Evolutionary conservation across 2,113 vertebrate genomes (phyloP).

Genomic region (Anoura caudifer): DNA sequence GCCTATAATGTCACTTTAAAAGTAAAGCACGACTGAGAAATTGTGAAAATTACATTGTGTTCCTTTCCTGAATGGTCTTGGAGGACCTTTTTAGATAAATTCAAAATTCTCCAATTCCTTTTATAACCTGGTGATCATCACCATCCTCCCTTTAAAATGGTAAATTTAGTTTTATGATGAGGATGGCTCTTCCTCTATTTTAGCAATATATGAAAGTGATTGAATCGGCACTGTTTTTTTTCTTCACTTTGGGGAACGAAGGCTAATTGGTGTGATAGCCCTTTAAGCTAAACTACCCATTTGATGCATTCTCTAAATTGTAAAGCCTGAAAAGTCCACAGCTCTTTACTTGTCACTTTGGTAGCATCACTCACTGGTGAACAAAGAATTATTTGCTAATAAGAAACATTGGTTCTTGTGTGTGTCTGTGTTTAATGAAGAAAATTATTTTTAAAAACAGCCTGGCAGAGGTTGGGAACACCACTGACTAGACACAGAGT

Average conservation of each 20-base stretch:
- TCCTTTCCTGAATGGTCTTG: conserved; percentile 4
- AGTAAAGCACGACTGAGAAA: not conserved
- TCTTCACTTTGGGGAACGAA: conserved; percentile 58
- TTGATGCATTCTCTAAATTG: conserved; percentile 66
- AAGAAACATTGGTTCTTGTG: conserved; percentile 65
- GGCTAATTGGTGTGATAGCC: conserved; percentile 47
- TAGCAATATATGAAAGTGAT: conserved; percentile 52
- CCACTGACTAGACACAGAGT: conserved; percentile 55
- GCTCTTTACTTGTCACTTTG: conserved; percentile 66
- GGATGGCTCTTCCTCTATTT: conserved; percentile 29
- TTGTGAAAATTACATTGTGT: not conserved
- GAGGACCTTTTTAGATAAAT: not conserved
- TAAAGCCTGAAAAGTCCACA: conserved; percentile 74
- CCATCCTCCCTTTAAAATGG: not conserved
- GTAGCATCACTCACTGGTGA: conserved; percentile 68
- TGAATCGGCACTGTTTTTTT: conserved; percentile 66
- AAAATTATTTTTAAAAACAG: conserved; percentile 61
- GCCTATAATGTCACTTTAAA: not conserved
- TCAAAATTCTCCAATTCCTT: conserved; percentile 8
- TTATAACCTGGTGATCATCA: conserved; percentile 41
- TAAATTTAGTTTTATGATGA: conserved; percentile 3
- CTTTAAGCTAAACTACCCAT: conserved; percentile 64
- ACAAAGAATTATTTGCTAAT: conserved; percentile 60
- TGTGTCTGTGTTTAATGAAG: conserved; percentile 53
- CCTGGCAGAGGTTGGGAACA: conserved; percentile 59